Percentiles rank a stretch among this genome's conserved stretches.
phyloP scores from a whole-genome alignment of 1,140 invertebrate species.

The Drosophila sp. region DNA sequence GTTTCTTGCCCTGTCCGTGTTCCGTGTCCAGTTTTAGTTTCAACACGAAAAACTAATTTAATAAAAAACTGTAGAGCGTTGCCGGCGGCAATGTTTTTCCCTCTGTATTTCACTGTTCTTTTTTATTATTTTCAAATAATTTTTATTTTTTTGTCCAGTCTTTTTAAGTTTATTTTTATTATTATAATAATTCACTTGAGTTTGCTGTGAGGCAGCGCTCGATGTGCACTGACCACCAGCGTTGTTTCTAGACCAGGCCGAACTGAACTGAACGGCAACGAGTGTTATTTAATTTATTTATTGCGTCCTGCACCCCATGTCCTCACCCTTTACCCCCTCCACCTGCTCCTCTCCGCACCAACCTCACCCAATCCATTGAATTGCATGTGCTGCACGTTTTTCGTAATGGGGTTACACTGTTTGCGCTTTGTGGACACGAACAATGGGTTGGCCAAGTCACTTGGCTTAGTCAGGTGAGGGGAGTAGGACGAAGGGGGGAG shows the following conservation, averaged over 20 bases:
- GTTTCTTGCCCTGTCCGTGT: too few species aligned
- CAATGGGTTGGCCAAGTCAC: slow-evolving; percentile 28
- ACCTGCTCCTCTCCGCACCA: too few species aligned
- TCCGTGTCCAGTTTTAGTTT: not conserved
- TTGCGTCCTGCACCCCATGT: slow-evolving; percentile 44
- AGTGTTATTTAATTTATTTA: slow-evolving; percentile 73
- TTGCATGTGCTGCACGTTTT: slow-evolving; percentile 7
- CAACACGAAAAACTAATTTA: slow-evolving; percentile 72
- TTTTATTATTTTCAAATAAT: slow-evolving; percentile 8
- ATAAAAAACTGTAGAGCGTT: slow-evolving; percentile 32
- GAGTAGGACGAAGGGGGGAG: not conserved
- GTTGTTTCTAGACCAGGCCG: slow-evolving; percentile 51
- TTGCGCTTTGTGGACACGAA: slow-evolving; percentile 31
- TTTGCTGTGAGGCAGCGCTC: slow-evolving; percentile 37
- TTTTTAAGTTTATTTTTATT: slow-evolving; percentile 10
- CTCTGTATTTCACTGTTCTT: slow-evolving; percentile 1
- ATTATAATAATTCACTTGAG: slow-evolving; percentile 32
- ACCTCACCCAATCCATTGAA: too few species aligned
- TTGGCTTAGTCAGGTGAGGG: slow-evolving; percentile 7
- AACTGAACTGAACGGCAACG: slow-evolving; percentile 50
- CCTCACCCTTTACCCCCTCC: not conserved
- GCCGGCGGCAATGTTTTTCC: slow-evolving; percentile 12
- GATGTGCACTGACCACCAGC: slow-evolving; percentile 40
- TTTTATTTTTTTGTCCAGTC: slow-evolving; percentile 15
- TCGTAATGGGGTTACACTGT: slow-evolving; percentile 29